These are phyloP conservation scores for Trematomus bernacchii DNA, from an alignment of 2,797 vertebrate species.

Conservation along the genomic window DNA sequence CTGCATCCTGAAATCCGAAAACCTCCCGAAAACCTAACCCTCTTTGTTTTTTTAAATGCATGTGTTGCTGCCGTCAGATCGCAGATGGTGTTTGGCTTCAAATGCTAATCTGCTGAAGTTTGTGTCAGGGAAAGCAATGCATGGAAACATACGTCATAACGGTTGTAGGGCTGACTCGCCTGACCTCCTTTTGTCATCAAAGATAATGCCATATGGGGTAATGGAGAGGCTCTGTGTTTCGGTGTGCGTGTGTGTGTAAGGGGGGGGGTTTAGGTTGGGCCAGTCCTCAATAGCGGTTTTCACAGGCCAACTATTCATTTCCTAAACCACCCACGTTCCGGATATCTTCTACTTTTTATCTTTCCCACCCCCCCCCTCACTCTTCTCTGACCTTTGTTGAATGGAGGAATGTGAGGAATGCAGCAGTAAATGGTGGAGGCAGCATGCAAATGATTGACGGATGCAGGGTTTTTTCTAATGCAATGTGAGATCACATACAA, in stretches of 20 bases:
- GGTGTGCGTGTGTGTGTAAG: neutral
- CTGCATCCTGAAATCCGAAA: neutral
- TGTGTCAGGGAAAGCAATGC: constrained; percentile 45
- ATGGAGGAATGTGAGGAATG: constrained; percentile 71
- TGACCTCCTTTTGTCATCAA: constrained; percentile 53
- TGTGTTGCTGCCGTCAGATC: neutral
- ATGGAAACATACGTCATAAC: constrained; percentile 50
- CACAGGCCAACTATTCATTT: constrained; percentile 57
- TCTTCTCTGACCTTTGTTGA: constrained; percentile 43
- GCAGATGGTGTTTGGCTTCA: neutral
- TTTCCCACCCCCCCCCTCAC: constrained; percentile 3
- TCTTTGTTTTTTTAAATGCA: neutral
- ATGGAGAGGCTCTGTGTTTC: constrained; percentile 5
- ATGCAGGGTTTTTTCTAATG: constrained; percentile 4
- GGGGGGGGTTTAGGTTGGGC: neutral
- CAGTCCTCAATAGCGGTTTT: constrained; percentile 47
- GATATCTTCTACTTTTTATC: constrained; percentile 48
- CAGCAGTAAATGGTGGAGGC: constrained; percentile 50
- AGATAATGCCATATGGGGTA: constrained; percentile 54
- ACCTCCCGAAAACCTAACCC: too few relatives aligned
- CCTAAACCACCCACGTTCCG: constrained; percentile 62
- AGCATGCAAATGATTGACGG: constrained; percentile 30
- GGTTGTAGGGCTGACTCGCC: constrained; percentile 22
- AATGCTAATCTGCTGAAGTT: constrained; percentile 41
- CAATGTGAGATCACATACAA: neutral